These are phyloP conservation scores for Chiloscyllium punctatum DNA, from an alignment of 2,797 vertebrate species.

Conservation along the genomic window DNA sequence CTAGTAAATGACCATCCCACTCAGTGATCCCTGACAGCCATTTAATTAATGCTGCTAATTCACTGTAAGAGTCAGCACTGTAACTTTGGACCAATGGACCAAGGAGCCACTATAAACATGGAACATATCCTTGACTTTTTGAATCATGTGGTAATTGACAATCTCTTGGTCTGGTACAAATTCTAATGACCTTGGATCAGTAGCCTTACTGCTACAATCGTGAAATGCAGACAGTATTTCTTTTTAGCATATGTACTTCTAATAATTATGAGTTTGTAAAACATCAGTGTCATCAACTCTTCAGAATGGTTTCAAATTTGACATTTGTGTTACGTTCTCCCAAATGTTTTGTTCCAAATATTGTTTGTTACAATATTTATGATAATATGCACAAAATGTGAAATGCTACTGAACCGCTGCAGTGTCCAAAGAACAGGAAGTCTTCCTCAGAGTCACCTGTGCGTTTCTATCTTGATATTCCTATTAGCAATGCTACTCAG, in stretches of 20 bases:
- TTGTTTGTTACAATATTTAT: background rate
- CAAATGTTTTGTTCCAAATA: background rate
- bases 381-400: background rate
- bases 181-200: background rate
- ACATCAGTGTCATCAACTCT: background rate
- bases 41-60: too few relatives aligned
- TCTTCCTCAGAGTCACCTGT: background rate
- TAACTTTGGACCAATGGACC: too few relatives aligned
- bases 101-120: too few relatives aligned
- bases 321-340: background rate
- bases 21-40: too few relatives aligned
- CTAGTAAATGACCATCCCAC: too few relatives aligned
- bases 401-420: background rate
- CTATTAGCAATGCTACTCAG: background rate
- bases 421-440: background rate
- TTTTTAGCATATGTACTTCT: background rate
- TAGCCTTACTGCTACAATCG: background rate
- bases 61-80: too few relatives aligned
- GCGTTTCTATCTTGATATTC: background rate
- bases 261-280: background rate
- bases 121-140: background rate
- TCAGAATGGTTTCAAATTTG: background rate
- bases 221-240: background rate
- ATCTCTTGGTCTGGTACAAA: background rate
- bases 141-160: background rate